A percentile compares a stretch with the other conserved stretches of the same genome.
phyloP scores from a whole-genome alignment of 2,797 vertebrate species.

The Momotus momota region DNA sequence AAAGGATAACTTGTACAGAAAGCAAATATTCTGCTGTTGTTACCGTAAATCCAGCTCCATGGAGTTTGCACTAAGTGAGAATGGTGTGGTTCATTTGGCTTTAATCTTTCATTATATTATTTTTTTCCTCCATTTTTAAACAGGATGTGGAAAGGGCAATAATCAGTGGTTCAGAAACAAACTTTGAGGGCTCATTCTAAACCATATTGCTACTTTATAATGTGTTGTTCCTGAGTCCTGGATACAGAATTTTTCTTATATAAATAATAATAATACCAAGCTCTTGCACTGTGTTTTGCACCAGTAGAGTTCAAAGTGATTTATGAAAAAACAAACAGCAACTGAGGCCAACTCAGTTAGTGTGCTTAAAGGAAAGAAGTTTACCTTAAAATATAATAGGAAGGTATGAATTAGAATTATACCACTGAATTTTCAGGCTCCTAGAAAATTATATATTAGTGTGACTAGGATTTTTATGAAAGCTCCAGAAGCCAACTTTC shows the following conservation, averaged over 20 bases:
- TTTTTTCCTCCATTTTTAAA: not conserved
- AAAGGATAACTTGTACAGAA: not conserved
- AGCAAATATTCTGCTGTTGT: not conserved
- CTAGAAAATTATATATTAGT: not conserved
- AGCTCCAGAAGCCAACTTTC: not conserved
- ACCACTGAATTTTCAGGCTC: not conserved
- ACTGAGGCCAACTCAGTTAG: not conserved
- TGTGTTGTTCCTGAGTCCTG: not conserved
- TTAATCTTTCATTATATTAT: not conserved
- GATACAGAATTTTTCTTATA: not conserved
- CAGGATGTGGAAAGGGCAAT: not conserved
- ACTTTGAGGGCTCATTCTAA: not conserved
- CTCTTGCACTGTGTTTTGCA: not conserved
- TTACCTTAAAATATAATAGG: not conserved
- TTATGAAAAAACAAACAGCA: not conserved
- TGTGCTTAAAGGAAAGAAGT: not conserved
- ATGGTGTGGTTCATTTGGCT: not conserved
- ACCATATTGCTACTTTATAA: not conserved
- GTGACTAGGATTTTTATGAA: not conserved
- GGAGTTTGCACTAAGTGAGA: not conserved
- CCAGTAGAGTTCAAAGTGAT: not conserved
- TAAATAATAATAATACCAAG: not conserved
- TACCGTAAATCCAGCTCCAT: not conserved
- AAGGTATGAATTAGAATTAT: not conserved
- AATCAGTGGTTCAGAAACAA: not conserved